Evolutionary conservation across 1,140 invertebrate species (phyloP), one percentile per base, ranked within the genome.

Genomic region (Ostrea edulis): DNA sequence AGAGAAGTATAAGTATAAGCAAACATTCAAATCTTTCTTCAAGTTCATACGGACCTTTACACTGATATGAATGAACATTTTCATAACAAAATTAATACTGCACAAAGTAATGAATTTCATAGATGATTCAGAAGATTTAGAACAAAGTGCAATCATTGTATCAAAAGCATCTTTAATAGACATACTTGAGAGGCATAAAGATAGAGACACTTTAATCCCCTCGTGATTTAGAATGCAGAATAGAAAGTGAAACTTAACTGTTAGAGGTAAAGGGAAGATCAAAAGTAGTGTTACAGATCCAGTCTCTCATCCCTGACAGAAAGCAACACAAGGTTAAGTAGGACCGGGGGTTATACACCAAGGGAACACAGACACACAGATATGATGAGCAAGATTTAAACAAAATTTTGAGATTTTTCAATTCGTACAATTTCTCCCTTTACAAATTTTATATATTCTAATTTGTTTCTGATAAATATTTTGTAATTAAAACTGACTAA

Each of bases 201-300:
- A 83, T 52, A 83, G 81, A n/a, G 20, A 82, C 20, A 82, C 52
- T 53, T 83, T 44, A 83, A n/a, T n/a, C 35, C 68, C 29, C 68
- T 77, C 14, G 14, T 62, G 55, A 62, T 62, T 62, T 62, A 62
- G 55, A 52, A 83, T 52, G 81, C 51, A 22, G 22, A 52, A 53
- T 7, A 52, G 35, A 55, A 85, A 44, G 25, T 54, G 83, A 85
- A 25, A 85, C 83, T 85, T 62, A 85, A 85, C 83, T 85, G 83
- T 58, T 85, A 54, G 83, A 85, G 53, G 71, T 14, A 44, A 25
- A 81, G 29, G 82, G 52, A 22, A 55, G 20, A 85, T 85, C 29
- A 62, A 85, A 85, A 62, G 83, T 85, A 58, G 83, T 85, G 54
- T 85, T 85, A 62, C 54, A 35, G 54, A 85, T 85, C 83, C 83